phyloP scores from a whole-genome alignment of 2,888 invertebrate genomes.

The Bimastos eiseni region DNA sequence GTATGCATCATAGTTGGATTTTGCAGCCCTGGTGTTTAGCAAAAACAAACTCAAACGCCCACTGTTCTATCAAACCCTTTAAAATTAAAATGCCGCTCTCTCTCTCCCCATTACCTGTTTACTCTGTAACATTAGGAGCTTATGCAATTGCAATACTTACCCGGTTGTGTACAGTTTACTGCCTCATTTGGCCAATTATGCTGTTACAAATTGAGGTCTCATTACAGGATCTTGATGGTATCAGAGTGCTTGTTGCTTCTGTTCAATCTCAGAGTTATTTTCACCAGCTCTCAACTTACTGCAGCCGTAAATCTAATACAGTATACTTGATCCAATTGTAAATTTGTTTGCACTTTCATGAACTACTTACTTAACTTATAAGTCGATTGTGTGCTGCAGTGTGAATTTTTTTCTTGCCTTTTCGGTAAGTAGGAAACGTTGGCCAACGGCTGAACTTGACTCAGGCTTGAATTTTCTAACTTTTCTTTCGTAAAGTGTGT shows the following conservation, averaged over 20 bases:
- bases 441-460: background rate
- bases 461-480: background rate
- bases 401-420: background rate
- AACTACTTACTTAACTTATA: background rate
- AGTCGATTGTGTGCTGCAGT: background rate
- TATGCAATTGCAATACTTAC: background rate
- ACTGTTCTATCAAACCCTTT: background rate
- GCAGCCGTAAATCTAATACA: background rate
- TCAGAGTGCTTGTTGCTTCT: background rate
- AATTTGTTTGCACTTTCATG: background rate
- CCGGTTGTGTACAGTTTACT: background rate
- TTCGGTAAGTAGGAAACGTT: background rate
- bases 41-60: too few species aligned
- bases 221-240: background rate
- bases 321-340: background rate
- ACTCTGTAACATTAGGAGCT: background rate
- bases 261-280: background rate
- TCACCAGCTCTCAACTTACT: background rate
- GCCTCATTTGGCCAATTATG: background rate
- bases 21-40: background rate
- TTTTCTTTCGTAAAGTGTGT: background rate
- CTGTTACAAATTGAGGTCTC: background rate
- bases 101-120: background rate
- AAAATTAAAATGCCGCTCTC: too few species aligned
- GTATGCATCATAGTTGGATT: background rate